Percentiles rank a stretch among this genome's conserved stretches.
Conservation (phyloP, 2,797 vertebrate species). For the Aselliscus stoliczkanus region DNA sequence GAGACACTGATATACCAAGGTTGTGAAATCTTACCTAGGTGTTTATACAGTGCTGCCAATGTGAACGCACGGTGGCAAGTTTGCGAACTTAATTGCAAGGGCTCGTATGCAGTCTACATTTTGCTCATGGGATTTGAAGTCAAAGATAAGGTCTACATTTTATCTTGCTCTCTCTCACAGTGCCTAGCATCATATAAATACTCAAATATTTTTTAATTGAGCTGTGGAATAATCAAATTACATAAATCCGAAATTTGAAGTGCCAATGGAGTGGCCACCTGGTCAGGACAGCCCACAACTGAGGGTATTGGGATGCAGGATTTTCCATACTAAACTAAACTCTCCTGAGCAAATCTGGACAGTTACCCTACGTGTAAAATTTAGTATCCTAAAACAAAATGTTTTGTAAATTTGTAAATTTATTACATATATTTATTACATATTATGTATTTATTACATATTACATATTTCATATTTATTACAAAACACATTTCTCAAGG, state of each 20-base stretch:
- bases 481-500: neutral
- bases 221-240: neutral
- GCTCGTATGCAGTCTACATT: too few species aligned
- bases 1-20: too few species aligned
- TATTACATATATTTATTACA: neutral
- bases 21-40: too few species aligned
- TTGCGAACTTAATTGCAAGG: too few species aligned
- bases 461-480: too few species aligned
- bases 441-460: too few species aligned
- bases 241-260: neutral
- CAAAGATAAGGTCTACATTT: neutral
- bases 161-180: neutral
- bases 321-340: too few species aligned
- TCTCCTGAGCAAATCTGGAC: neutral
- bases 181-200: neutral
- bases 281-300: fast-evolving
- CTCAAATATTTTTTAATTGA: neutral
- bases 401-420: neutral
- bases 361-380: neutral
- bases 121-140: too few species aligned
- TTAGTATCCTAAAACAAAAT: neutral
- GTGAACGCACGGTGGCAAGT: too few species aligned
- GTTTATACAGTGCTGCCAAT: too few species aligned
- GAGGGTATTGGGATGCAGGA: too few species aligned
- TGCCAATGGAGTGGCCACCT: neutral